Percentiles rank a stretch among this genome's conserved stretches.
phyloP scores from a whole-genome alignment of 2,797 vertebrate genomes.

The Neosilurus mollespiculum region DNA sequence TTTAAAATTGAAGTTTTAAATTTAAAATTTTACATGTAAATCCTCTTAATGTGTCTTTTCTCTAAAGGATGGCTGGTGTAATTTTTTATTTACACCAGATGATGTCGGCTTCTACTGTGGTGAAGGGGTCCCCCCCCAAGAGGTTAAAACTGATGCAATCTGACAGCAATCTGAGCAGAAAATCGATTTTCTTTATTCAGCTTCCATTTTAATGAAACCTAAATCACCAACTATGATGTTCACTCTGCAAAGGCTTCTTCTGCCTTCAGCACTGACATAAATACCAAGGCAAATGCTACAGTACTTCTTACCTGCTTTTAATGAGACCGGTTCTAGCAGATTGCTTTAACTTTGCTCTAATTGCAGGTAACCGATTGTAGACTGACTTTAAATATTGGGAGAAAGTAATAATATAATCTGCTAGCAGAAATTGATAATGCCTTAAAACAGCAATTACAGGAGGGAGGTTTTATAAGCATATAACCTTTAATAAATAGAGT shows the following conservation, averaged over 20 bases:
- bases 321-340: neutral
- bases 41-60: neutral
- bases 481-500: constrained; percentile 30
- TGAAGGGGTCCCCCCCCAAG: neutral
- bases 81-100: neutral
- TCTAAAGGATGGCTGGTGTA: neutral
- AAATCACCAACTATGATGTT: neutral
- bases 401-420: constrained; percentile 37
- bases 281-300: constrained; percentile 5
- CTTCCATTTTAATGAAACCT: neutral
- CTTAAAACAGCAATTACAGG: constrained; percentile 44
- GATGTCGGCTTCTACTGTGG: neutral
- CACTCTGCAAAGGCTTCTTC: neutral
- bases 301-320: neutral
- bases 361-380: constrained; percentile 38
- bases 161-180: constrained; percentile 7
- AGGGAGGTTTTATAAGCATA: constrained; percentile 11
- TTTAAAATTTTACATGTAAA: neutral
- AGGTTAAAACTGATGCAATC: neutral
- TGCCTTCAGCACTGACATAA: neutral
- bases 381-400: constrained; percentile 29
- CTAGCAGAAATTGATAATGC: constrained; percentile 17
- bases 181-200: constrained; percentile 7
- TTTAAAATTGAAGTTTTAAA: no score
- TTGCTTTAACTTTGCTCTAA: constrained; percentile 37